Evolutionary conservation across 2,888 invertebrate species (phyloP), one percentile per base, ranked within the genome.

Genomic region (Leucoma salicis): DNA sequence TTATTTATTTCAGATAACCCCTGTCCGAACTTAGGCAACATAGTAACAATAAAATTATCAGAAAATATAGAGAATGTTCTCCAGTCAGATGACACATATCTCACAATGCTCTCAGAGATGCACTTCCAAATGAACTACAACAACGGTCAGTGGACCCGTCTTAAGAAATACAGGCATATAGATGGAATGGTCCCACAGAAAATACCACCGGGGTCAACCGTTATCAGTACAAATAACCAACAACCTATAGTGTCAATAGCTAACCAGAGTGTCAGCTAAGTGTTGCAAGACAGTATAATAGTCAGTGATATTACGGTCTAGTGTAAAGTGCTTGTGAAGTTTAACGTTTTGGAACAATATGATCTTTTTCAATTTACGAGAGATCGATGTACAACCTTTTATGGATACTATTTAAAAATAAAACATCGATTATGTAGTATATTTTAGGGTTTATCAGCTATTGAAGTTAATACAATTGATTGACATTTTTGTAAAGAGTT

Each of bases 61-160:
- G 99, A 99, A 81, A 95, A 95, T 74, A 94, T 92, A 66, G 98
- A 99, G 79, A 95, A 95, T 61, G 95, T 98, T 0, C 91, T 93
- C 8, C 97, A 97, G 71, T 91, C 95, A 0, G 97, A 98, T 78
- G 96, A 96, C 53, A 94, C 95, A 0, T 93, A 94, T 65, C 87
- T 92, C 14, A 93, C 93, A 0, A 95, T 96, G 94, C 85, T 96
- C 37, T 96, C 96, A 0, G 99, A 99, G 81, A 98, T 97, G 53
- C 97, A 97, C 83, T 99, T 99, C 93, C 97, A 99, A 80, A 97
- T 99, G 96, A 99, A 99, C 87, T 99, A 99, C 86, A 96, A 96
- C 73, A 98, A 97, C 39, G 99, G 99, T 82, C 98, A 99, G 76
- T 99, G 98, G 98, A 98, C 98, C 74, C 91, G 88, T 2, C 70